A percentile compares a stretch with the other conserved stretches of the same genome.
These are phyloP conservation scores for Trogon surrucura DNA, from an alignment of 2,113 vertebrate species.

Conservation along the genomic window DNA sequence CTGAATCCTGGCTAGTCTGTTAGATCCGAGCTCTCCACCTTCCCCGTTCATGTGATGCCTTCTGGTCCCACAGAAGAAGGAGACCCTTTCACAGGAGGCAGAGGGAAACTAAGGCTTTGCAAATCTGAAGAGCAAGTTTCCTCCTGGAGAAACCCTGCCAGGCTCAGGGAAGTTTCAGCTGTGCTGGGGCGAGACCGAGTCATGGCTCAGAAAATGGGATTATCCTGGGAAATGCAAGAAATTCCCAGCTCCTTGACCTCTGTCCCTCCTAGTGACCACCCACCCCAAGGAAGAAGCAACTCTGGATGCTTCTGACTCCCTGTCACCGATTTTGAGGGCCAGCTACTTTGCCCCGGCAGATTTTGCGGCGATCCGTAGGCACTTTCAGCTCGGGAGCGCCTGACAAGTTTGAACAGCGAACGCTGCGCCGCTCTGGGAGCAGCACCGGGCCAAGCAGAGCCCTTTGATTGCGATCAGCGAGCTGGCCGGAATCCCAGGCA, in stretches of 20 bases:
- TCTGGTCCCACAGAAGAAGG: background rate
- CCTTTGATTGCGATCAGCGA: slow-evolving; percentile 59
- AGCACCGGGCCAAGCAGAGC: slow-evolving; percentile 19
- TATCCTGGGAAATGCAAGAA: background rate
- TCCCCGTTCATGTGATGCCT: rapidly evolving
- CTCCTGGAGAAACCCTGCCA: background rate
- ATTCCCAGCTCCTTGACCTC: background rate
- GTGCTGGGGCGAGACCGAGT: background rate
- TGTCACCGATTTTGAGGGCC: background rate
- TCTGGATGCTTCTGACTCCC: background rate
- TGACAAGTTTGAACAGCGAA: slow-evolving; percentile 62
- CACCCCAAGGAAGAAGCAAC: background rate
- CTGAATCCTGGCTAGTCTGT: background rate
- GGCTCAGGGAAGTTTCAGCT: background rate
- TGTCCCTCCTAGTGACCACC: background rate
- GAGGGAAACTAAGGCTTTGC: background rate
- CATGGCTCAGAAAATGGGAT: background rate
- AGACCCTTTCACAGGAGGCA: background rate
- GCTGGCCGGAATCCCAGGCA: slow-evolving; percentile 66
- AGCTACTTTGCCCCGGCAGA: background rate
- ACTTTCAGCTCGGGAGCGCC: slow-evolving; percentile 2
- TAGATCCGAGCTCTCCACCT: background rate
- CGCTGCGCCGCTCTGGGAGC: slow-evolving; percentile 31
- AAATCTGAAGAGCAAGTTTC: background rate
- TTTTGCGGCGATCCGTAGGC: background rate